These are phyloP conservation scores for Echiichthys vipera DNA, from an alignment of 2,797 vertebrate genomes.

Conservation along the genomic window DNA sequence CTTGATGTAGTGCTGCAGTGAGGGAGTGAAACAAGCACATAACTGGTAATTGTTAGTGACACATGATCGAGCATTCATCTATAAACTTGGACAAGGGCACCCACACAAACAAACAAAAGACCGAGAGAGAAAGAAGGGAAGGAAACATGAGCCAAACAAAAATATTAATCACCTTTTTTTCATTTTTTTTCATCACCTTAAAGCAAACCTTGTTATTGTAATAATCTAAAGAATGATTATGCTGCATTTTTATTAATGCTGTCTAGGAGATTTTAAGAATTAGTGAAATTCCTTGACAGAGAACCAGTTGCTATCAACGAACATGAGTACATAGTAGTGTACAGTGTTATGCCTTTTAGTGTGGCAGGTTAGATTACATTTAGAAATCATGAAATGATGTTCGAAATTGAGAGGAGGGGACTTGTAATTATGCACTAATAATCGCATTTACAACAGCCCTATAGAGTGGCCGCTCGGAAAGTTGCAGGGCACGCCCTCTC, in stretches of 20 bases:
- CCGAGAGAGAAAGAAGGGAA: background rate
- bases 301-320: background rate
- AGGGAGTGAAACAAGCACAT: conserved; percentile 11
- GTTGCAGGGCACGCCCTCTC: no score
- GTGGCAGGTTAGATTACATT: no score
- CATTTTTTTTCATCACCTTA: background rate
- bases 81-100: conserved; percentile 1
- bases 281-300: background rate
- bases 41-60: conserved; percentile 16
- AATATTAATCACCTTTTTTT: background rate
- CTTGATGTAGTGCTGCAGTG: conserved; percentile 14
- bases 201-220: no score
- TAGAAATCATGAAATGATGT: no score
- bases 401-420: no score
- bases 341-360: background rate
- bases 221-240: background rate
- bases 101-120: background rate
- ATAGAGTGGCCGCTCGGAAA: no score
- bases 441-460: no score
- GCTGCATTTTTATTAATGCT: no score
- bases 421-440: no score
- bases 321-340: background rate
- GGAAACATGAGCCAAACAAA: background rate
- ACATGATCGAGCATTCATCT: conserved; percentile 16
- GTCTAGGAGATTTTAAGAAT: no score